These are phyloP conservation scores for Leucosticte australis DNA, from an alignment of 2,113 vertebrate species.

Conservation along the genomic window DNA sequence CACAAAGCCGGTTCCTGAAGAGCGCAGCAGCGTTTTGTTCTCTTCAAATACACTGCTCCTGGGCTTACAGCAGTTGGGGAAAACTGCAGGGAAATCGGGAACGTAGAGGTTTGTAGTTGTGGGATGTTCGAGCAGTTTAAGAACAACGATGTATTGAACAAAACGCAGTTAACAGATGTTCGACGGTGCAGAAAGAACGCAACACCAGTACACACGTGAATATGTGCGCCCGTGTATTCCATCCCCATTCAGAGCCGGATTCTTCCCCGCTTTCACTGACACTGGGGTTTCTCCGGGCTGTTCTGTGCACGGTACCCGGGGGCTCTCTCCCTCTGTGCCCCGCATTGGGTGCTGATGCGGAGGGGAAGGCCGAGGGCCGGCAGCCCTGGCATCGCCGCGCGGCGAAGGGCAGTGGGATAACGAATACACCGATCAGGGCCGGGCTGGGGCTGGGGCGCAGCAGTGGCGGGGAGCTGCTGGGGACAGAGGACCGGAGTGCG, in stretches of 20 bases:
- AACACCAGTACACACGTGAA: neutral
- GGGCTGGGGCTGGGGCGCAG: rapidly evolving
- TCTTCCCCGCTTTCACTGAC: neutral
- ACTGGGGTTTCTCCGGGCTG: neutral
- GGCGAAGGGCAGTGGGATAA: neutral
- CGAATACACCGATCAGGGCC: neutral
- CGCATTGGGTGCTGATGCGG: neutral
- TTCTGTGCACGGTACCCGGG: rapidly evolving
- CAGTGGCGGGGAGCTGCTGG: neutral
- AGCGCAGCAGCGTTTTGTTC: neutral
- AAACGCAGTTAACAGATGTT: neutral
- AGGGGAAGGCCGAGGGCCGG: neutral
- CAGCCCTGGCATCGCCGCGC: neutral
- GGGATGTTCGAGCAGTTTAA: neutral
- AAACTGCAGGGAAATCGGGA: neutral
- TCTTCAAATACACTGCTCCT: neutral
- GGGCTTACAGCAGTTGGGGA: neutral
- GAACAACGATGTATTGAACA: neutral
- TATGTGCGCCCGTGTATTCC: neutral
- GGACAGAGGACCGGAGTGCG: neutral
- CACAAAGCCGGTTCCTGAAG: neutral
- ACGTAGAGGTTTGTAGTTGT: neutral
- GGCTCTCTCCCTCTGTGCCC: no score
- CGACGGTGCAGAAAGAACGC: neutral
- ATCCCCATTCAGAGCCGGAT: neutral